These are phyloP conservation scores for Poeciliopsis gracilis DNA, from an alignment of 2,797 vertebrate genomes.

Conservation along the genomic window DNA sequence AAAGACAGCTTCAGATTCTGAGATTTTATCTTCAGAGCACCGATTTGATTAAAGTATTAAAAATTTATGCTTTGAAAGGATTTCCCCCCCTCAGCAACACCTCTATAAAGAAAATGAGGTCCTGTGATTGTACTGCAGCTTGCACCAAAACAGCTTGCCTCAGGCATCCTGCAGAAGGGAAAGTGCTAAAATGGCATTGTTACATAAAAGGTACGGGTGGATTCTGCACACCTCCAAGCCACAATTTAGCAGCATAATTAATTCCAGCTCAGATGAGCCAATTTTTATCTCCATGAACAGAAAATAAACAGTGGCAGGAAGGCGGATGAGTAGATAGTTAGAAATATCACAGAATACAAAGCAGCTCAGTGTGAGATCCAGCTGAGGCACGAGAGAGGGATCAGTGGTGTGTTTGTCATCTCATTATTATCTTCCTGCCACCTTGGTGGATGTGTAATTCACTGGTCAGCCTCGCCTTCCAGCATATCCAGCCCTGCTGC, in stretches of 20 bases:
- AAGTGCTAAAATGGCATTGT: constrained; percentile 53
- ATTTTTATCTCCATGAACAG: constrained; percentile 37
- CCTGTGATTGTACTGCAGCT: constrained; percentile 37
- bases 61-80: constrained; percentile 41
- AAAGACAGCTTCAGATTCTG: constrained; percentile 19
- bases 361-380: constrained; percentile 32
- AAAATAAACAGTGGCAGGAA: constrained; percentile 32
- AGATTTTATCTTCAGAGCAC: constrained; percentile 24
- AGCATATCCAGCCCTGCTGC: constrained; percentile 16
- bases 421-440: constrained; percentile 46
- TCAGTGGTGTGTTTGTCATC: constrained; percentile 29
- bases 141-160: constrained; percentile 40
- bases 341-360: constrained; percentile 42
- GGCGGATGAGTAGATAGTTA: constrained; percentile 25
- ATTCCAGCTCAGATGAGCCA: constrained; percentile 35
- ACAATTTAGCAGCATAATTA: constrained; percentile 55
- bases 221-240: constrained; percentile 46
- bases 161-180: constrained; percentile 28
- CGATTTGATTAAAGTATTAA: constrained; percentile 45
- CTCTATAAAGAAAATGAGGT: constrained; percentile 47
- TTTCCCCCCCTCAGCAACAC: constrained; percentile 22
- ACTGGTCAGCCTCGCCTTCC: background rate
- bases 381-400: constrained; percentile 32
- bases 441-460: constrained; percentile 39
- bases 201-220: constrained; percentile 56